Evolutionary conservation across 35 echinoderm and acorn worm genomes (phyloP), one percentile per base, ranked within the genome.

Genomic region (Ptychodera flava): DNA sequence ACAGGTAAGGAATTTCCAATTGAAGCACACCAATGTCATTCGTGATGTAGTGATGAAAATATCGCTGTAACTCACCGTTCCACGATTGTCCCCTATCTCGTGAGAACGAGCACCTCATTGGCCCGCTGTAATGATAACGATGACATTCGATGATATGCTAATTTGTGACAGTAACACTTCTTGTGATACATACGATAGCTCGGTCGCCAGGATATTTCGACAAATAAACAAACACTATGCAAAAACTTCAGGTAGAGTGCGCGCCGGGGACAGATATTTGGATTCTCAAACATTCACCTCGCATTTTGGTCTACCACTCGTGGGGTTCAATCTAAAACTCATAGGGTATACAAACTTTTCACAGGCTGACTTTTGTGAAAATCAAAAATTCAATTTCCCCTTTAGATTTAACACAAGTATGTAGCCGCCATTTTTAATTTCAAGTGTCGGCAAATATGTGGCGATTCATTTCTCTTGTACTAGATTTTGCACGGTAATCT

Each of bases 51-150:
- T n/a, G n/a, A n/a, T n/a, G n/a, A n/a, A n/a, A n/a, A n/a, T n/a
- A n/a, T n/a, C n/a, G n/a, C n/a, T n/a, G 22, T 27, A n/a, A 77
- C 85, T 87, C 86, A 95, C 93, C 86, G 87, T 95, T 88, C 93
- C 93, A 95, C 1, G 90, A 85, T 0, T 86, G 85, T 16, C 93
- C 93, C 28, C 89, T 84, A 77, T 95, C 91, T 16, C 86, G 86
- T 29, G 93, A 85, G 38, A 90, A 90, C 28, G 93, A 95, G 33
- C 93, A 95, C 53, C 93, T 82, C 34, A 90, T 95, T 15, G 93
- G 93, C 16, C 93, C 93, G 79, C 93, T 95, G 90, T 80, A 76
- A 85, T 76, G 16, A 28, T 81, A 91, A 6, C 29, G 31, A 36
- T 35, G 33, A 45, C 12, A 86, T 34, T 77, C 0, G 1, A 82